These are phyloP conservation scores for Platycheirus rosarum DNA, from an alignment of 2,888 invertebrate species.

Conservation along the genomic window DNA sequence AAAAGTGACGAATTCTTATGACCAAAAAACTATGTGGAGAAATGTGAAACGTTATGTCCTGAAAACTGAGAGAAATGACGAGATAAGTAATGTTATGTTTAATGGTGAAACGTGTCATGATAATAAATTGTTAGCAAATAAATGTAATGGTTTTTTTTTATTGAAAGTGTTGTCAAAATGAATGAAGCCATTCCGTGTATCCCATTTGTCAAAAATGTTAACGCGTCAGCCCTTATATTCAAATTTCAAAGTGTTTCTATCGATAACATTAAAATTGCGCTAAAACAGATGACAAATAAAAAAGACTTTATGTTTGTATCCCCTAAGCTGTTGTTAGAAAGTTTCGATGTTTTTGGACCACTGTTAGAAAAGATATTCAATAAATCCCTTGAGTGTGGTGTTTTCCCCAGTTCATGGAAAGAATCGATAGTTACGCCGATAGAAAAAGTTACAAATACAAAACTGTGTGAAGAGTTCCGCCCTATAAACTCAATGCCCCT, in stretches of 20 bases:
- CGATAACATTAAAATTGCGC: not conserved
- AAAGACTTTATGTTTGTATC: too few relatives aligned
- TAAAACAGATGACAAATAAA: not conserved
- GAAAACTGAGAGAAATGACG: too few relatives aligned
- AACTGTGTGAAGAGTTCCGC: too few relatives aligned
- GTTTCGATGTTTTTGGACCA: not conserved
- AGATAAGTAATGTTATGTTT: too few relatives aligned
- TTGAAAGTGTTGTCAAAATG: not conserved
- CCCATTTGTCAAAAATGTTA: not conserved
- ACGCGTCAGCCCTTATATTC: not conserved
- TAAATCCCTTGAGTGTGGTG: too few relatives aligned
- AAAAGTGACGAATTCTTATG: too few relatives aligned
- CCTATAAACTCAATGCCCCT: too few relatives aligned
- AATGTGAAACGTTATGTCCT: too few relatives aligned
- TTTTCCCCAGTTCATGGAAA: too few relatives aligned
- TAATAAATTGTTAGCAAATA: not conserved
- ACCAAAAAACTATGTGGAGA: too few relatives aligned
- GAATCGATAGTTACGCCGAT: not conserved
- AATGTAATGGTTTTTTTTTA: not conserved
- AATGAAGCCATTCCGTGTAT: not conserved
- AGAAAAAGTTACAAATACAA: not conserved
- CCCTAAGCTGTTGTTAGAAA: not conserved
- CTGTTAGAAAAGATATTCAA: not conserved
- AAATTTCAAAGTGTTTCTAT: not conserved
- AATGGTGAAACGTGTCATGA: too few relatives aligned